Conservation (phyloP, 2,888 invertebrate species). For the Megalurothrips usitatus region DNA sequence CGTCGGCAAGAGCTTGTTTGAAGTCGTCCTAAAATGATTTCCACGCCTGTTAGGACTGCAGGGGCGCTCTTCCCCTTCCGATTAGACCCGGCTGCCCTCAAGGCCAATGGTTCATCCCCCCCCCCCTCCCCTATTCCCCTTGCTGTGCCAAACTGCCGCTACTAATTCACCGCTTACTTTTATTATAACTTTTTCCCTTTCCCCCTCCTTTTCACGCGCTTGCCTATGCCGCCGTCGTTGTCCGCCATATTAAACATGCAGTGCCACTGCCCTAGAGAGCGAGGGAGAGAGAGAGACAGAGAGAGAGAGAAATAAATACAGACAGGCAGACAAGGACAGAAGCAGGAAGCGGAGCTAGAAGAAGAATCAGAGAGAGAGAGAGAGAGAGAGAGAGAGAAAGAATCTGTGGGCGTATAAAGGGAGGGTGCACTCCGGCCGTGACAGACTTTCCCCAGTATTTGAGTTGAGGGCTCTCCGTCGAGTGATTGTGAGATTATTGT, state of each 20-base stretch:
- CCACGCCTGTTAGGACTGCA: no score
- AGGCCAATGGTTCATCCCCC: no score
- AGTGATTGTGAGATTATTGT: slow-evolving; percentile 1
- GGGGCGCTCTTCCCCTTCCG: no score
- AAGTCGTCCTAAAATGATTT: no score
- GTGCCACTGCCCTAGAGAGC: background rate
- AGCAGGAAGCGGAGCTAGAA: no score
- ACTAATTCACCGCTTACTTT: slow-evolving; percentile 5
- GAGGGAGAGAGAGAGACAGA: background rate
- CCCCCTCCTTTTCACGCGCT: background rate
- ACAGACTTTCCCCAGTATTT: background rate
- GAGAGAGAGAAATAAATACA: background rate
- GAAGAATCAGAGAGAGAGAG: no score
- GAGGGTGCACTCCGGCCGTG: background rate
- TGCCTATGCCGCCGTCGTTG: background rate
- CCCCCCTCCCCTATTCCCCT: background rate
- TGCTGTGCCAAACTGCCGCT: background rate
- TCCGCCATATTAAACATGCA: slow-evolving; percentile 11
- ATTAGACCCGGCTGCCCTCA: no score
- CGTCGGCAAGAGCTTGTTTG: no score
- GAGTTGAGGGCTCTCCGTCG: background rate
- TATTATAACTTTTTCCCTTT: background rate
- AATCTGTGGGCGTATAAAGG: no score
- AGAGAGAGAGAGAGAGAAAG: no score
- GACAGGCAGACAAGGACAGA: no score